Evolutionary conservation across 2,797 vertebrate species (phyloP), one percentile per base, ranked within the genome.

Genomic region (Hyperoplus lanceolatus): DNA sequence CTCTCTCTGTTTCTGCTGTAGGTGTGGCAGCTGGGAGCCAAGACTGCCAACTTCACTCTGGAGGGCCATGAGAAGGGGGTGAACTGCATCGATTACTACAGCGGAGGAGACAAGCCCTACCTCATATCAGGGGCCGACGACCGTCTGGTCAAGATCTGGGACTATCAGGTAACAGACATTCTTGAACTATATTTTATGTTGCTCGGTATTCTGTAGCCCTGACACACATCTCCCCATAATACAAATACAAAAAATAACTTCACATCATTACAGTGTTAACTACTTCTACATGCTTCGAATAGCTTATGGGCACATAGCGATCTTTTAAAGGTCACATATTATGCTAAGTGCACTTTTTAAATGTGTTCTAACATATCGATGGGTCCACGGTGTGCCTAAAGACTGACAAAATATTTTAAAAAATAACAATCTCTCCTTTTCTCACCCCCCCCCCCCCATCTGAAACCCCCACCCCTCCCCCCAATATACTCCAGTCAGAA

Each of bases 71-170:
- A 98, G 86, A 99, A 99, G 76, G 97, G 97, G 0, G 97, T 99
- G 16, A 99, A 98, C 92, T 98, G 97, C 86, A 97, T 98, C 12
- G 97, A 99, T 86, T 98, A 98, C 80, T 98, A 99, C 94, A 97
- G 96, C n/a, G 97, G 97, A 55, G 97, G 97, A 18, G 97, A 98
- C 90, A 99, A 98, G 70, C 97, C 97, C 0, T 99, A 99, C 82
- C 96, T 99, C 75, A 98, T 99, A 79, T 99, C 97, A 14, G 97
- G 97, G 50, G 97, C 97, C n/a, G 97, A 99, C 66, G 97, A 99
- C 79, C 95, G 95, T 11, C 92, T 97, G 69, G 97, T 99, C 70
- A 99, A 98, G 89, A 98, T 98, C 90, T 98, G 97, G 97, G 97
- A 99, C 87, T 99, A 99, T 82, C 97, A 99, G 97, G 97, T 98